Evolutionary conservation across 2,113 vertebrate species (phyloP), one percentile per base, ranked within the genome.

Genomic region (Nothocercus nigrocapillus): DNA sequence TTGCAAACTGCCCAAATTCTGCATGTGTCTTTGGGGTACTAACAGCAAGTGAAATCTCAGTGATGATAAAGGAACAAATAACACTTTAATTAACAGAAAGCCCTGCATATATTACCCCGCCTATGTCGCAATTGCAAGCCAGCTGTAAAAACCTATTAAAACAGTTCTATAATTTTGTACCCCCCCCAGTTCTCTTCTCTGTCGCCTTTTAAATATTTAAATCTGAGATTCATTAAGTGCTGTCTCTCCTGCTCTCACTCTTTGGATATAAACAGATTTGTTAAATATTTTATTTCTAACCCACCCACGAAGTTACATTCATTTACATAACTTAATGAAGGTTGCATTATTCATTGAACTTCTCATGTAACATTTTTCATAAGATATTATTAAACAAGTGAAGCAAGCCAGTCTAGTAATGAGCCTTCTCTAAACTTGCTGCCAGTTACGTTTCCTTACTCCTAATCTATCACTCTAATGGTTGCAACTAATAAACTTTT

Each of bases 291-390:
- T 80, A 91, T 97, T 90, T 94, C 74, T 81, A 86, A 95, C 92
- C 93, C 93, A 94, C 95, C 87, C 79, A 92, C n/a, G 68, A 94
- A 87, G 94, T 72, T 93, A 74, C 80, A 81, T 94, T 95, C 42
- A 96, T 95, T 96, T 96, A 96, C 90, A 88, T 96, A 95, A 88
- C 79, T 85, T 88, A 95, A 95, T 82, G 95, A 95, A 96, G 75
- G 88, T 74, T 96, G 95, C 92, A 95, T 97, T 97, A 97, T 97
- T 97, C 95, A 97, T 89, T 84, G 90, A 94, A 93, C 78, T 87
- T 91, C 91, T 94, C 95, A 88, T 86, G 85, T 95, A 90, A 93
- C 95, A 78, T 97, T 97, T 97, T 95, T 96, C 44, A 42, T 82
- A 94, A 76, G 84, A 84, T 78, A 83, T 87, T 87, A 94, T 87